Conservation (phyloP, 2,113 vertebrate genomes). For the Actenoides lindsayi region DNA sequence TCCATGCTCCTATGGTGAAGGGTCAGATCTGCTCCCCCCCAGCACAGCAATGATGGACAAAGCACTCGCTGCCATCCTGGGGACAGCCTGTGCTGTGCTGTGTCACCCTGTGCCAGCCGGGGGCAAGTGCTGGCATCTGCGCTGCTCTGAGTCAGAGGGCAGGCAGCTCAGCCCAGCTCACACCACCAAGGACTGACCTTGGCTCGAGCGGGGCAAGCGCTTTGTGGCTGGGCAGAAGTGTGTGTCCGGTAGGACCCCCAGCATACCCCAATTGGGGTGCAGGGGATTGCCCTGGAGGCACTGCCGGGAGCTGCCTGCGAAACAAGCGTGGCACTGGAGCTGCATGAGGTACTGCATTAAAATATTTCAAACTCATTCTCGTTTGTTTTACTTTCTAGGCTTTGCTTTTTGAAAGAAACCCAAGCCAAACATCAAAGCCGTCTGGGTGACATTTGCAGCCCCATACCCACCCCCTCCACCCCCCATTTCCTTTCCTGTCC, state of each 20-base stretch:
- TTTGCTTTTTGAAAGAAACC: too few relatives aligned
- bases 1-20: neutral
- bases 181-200: neutral
- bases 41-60: neutral
- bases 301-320: neutral
- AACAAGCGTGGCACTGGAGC: neutral
- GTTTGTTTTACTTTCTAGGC: too few relatives aligned
- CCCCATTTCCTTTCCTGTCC: too few relatives aligned
- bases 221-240: rapidly evolving
- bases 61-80: rapidly evolving
- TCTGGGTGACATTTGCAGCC: neutral
- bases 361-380: too few relatives aligned
- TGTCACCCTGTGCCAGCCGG: neutral
- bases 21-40: neutral
- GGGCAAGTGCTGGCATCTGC: neutral
- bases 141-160: neutral
- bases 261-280: neutral
- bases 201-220: rapidly evolving
- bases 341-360: neutral
- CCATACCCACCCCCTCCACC: too few relatives aligned
- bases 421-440: neutral
- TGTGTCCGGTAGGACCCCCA: neutral
- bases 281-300: neutral
- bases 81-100: rapidly evolving
- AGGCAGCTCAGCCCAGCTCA: neutral